Conservation (phyloP, 1,140 invertebrate genomes). For the Sminthurinus signatus region DNA sequence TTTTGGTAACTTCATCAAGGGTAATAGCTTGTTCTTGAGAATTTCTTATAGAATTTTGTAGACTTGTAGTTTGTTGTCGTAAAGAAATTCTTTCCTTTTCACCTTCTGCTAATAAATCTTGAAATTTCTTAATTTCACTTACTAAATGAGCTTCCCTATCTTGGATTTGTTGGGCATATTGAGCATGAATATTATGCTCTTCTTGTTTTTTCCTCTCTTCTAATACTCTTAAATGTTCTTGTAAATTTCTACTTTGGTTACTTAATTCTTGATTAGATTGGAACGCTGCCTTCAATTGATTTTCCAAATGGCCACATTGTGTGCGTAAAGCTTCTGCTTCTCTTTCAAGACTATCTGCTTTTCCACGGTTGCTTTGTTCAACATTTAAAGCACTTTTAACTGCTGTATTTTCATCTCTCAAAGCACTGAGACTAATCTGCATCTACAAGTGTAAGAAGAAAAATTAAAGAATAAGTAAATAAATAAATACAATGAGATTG, state of each 20-base stretch:
- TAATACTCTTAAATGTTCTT: slow-evolving; percentile 19
- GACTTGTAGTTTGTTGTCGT: slow-evolving; percentile 18
- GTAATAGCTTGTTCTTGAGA: slow-evolving; percentile 14
- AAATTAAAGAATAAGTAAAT: background rate
- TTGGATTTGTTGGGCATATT: slow-evolving; percentile 20
- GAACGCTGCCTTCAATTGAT: slow-evolving; percentile 35
- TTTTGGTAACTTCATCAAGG: slow-evolving; percentile 22
- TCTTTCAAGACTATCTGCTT: slow-evolving; percentile 33
- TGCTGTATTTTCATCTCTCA: slow-evolving; percentile 22
- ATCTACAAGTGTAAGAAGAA: slow-evolving; percentile 5
- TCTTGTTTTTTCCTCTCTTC: slow-evolving; percentile 21
- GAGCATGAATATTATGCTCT: slow-evolving; percentile 18
- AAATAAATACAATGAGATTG: no score
- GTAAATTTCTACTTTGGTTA: slow-evolving; percentile 22
- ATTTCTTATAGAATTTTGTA: slow-evolving; percentile 20
- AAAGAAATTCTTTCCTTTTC: slow-evolving; percentile 17
- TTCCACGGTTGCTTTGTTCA: slow-evolving; percentile 27
- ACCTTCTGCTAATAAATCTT: slow-evolving; percentile 14
- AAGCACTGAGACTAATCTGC: slow-evolving; percentile 7
- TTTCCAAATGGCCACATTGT: slow-evolving; percentile 32
- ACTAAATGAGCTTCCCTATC: slow-evolving; percentile 26
- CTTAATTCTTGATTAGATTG: slow-evolving; percentile 33
- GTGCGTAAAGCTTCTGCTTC: slow-evolving; percentile 34
- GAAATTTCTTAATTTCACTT: slow-evolving; percentile 21
- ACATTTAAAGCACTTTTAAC: slow-evolving; percentile 22